These are phyloP conservation scores for Bicyclus anynana DNA, from an alignment of 1,140 invertebrate species.

Conservation along the genomic window DNA sequence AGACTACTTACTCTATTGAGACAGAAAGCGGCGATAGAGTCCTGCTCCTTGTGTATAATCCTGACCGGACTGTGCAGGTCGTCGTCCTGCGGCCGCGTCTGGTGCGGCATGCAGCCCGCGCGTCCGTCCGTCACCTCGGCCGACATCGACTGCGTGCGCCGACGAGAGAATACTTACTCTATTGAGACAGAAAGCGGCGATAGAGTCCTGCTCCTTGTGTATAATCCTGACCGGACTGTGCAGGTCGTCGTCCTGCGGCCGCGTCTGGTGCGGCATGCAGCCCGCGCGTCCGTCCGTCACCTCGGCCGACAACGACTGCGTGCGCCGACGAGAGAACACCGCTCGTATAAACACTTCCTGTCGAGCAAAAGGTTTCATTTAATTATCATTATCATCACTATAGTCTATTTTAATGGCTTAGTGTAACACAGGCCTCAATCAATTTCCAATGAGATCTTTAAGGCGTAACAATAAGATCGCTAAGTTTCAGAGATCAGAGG, in stretches of 20 bases:
- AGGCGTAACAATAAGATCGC: too few species aligned
- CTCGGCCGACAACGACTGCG: slow-evolving; percentile 46
- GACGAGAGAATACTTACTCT: slow-evolving; percentile 89
- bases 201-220: slow-evolving; percentile 99
- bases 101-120: slow-evolving; percentile 36
- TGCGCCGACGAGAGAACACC: slow-evolving; percentile 89
- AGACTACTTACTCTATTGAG: slow-evolving; percentile 80
- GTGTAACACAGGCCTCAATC: too few species aligned
- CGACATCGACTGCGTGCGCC: slow-evolving; percentile 50
- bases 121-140: slow-evolving; percentile 57
- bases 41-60: slow-evolving; percentile 99
- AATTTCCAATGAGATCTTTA: too few species aligned
- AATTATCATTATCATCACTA: too few species aligned
- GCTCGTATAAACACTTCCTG: slow-evolving; percentile 95
- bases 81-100: slow-evolving; percentile 57
- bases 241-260: slow-evolving; percentile 72
- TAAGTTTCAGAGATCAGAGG: too few species aligned
- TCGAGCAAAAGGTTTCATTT: not conserved
- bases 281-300: slow-evolving; percentile 50
- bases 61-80: slow-evolving; percentile 89
- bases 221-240: slow-evolving; percentile 95
- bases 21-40: slow-evolving; percentile 98
- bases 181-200: slow-evolving; percentile 97
- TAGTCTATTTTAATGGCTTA: too few species aligned
- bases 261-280: slow-evolving; percentile 36